Evolutionary conservation across 2,797 vertebrate genomes (phyloP).

Genomic region (Pachyuromys duprasi): DNA sequence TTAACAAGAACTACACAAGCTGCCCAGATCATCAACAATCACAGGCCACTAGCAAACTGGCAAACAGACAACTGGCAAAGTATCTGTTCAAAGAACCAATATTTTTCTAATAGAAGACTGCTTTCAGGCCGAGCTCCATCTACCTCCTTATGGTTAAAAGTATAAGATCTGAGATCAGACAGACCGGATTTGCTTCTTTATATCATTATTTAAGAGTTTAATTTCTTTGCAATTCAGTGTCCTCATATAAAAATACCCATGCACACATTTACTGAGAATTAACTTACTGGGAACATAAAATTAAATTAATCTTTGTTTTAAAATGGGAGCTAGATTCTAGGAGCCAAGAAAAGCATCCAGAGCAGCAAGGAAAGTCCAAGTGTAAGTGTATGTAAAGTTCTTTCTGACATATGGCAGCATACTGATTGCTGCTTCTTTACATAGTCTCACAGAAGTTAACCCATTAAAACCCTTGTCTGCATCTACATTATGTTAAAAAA

Average conservation of each 20-base stretch:
- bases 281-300: constrained; percentile 17
- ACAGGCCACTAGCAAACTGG: not conserved
- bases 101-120: not conserved
- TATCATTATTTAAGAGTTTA: not conserved
- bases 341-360: not conserved
- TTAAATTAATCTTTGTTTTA: not conserved
- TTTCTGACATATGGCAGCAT: not conserved
- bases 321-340: not conserved
- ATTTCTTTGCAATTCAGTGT: not conserved
- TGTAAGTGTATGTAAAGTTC: not conserved
- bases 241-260: constrained; percentile 9
- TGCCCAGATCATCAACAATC: not conserved
- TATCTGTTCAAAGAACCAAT: not conserved
- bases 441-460: not conserved
- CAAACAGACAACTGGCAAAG: not conserved
- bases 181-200: not conserved
- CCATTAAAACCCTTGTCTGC: not conserved
- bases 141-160: not conserved
- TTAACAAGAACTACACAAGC: not conserved
- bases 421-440: not conserved
- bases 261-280: not conserved
- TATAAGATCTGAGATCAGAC: not conserved
- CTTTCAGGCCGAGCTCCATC: not conserved
- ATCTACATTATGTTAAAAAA: constrained; percentile 31
- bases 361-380: not conserved